Percentiles rank a stretch among this genome's conserved stretches.
Conservation (phyloP, 2,113 vertebrate species). For the Rhea americana region DNA sequence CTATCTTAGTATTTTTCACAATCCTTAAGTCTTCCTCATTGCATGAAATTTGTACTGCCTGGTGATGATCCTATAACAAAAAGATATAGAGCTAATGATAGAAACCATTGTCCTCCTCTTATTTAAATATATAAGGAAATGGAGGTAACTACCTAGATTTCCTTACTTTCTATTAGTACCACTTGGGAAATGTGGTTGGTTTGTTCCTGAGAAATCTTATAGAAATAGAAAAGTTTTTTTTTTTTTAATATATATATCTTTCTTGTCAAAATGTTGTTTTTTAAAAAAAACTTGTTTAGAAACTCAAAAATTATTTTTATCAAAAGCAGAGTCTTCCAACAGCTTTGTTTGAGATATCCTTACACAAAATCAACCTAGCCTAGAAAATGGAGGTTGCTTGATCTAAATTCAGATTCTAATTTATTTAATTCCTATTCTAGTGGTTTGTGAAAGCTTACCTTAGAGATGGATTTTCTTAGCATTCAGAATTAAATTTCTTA, state of each 20-base stretch:
- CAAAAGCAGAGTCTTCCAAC: neutral
- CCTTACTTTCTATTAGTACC: neutral
- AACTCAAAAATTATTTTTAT: neutral
- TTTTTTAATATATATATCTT: too few relatives aligned
- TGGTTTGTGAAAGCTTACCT: neutral
- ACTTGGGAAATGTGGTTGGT: neutral
- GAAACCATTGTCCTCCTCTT: too few relatives aligned
- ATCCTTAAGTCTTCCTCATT: neutral
- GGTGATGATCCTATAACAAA: too few relatives aligned
- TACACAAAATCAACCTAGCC: neutral
- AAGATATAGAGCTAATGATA: too few relatives aligned
- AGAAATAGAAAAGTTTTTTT: neutral
- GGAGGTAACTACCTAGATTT: neutral
- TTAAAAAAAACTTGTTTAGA: neutral
- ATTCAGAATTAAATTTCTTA: neutral
- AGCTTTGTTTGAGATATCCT: neutral
- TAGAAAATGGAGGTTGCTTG: neutral
- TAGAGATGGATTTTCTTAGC: neutral
- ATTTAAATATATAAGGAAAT: neutral
- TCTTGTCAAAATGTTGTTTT: neutral
- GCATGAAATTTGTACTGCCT: too few relatives aligned
- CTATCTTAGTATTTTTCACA: neutral
- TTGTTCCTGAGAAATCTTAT: neutral
- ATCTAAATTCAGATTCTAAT: neutral
- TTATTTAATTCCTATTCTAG: neutral